Evolutionary conservation across 37 sponge, comb jelly and placozoan genomes (phyloP).

Genomic region (Halichondria panicea): DNA sequence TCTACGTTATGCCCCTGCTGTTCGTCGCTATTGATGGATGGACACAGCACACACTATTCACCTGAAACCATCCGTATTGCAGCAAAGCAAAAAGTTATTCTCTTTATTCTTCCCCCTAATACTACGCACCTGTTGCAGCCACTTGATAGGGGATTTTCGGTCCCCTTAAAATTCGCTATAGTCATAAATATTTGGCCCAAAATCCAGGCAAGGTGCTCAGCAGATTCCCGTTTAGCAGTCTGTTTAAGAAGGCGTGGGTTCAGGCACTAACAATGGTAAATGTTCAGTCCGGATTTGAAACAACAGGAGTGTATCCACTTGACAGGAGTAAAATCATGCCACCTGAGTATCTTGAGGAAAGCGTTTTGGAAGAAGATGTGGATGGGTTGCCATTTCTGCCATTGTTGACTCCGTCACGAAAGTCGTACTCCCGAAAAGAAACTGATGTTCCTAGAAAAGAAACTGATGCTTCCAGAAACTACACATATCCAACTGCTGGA

Average conservation of each 20-base stretch:
- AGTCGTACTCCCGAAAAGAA: too few relatives aligned
- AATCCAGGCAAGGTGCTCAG: constrained; percentile 44
- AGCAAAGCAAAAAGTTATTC: constrained; percentile 16
- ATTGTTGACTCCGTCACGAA: background rate
- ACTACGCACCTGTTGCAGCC: too few relatives aligned
- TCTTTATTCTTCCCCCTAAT: constrained; percentile 47
- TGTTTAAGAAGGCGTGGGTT: constrained; percentile 26
- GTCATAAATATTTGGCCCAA: constrained; percentile 10
- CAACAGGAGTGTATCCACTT: constrained; percentile 39
- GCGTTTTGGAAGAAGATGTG: background rate
- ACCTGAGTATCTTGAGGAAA: background rate
- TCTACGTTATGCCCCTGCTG: constrained; percentile 35
- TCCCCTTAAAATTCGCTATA: constrained; percentile 34
- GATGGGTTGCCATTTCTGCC: background rate
- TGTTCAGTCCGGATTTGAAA: constrained; percentile 26
- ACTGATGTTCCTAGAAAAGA: too few relatives aligned
- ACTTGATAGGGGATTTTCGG: too few relatives aligned
- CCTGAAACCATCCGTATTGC: constrained; percentile 18
- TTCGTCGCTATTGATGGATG: constrained; percentile 43
- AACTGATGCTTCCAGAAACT: too few relatives aligned
- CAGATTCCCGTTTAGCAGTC: too few relatives aligned
- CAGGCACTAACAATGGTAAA: constrained; percentile 44
- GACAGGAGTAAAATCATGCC: constrained; percentile 5
- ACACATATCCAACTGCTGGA: too few relatives aligned
- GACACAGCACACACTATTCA: constrained; percentile 44